Conservation (phyloP, 1,140 invertebrate genomes). For the Platorchestia sp. region DNA sequence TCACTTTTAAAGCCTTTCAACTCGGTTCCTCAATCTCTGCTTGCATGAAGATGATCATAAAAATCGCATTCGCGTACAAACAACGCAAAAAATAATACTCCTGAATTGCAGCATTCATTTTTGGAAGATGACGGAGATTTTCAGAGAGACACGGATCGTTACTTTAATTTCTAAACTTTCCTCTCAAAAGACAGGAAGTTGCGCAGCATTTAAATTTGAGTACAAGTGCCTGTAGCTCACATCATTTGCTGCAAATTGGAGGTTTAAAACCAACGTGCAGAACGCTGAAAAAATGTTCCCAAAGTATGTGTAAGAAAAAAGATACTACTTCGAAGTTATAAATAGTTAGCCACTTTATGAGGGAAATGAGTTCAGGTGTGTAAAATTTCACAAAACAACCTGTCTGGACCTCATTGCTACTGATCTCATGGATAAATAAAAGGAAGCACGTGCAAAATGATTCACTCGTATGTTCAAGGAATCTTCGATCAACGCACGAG, state of each 20-base stretch:
- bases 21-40: background rate
- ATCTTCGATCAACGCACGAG: too few species aligned
- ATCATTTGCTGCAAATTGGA: too few species aligned
- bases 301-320: background rate
- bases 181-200: too few species aligned
- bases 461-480: background rate
- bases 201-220: too few species aligned
- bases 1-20: background rate
- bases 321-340: background rate
- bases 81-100: background rate
- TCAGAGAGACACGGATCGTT: too few species aligned
- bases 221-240: too few species aligned
- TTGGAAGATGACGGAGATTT: background rate
- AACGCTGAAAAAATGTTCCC: background rate
- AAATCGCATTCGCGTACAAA: background rate
- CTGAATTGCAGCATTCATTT: background rate
- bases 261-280: background rate
- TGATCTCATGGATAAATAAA: too few species aligned
- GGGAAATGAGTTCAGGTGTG: too few species aligned
- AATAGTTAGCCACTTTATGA: too few species aligned
- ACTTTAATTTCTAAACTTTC: too few species aligned
- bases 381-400: too few species aligned
- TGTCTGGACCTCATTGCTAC: too few species aligned
- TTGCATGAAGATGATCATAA: background rate
- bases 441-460: background rate